These are phyloP conservation scores for Odontothrips loti DNA, from an alignment of 2,888 invertebrate genomes.

Conservation along the genomic window DNA sequence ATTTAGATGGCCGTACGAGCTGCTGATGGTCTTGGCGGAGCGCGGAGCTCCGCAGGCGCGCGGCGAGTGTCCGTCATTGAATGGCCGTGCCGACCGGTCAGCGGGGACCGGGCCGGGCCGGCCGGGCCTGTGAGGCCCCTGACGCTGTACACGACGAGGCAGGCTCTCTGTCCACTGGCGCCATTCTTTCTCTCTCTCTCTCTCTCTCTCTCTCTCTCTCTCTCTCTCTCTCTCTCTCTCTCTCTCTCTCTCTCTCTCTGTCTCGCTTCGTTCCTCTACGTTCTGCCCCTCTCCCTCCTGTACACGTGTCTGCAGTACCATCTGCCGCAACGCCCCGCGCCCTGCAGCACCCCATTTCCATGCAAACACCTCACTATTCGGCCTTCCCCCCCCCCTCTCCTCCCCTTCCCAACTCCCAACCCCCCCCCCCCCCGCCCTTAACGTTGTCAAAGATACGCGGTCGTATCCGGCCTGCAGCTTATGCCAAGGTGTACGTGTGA, in stretches of 20 bases:
- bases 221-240: no score
- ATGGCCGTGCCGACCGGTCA: neutral
- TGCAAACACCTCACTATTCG: neutral
- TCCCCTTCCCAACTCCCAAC: neutral
- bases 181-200: no score
- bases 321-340: neutral
- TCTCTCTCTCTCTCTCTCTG: no score
- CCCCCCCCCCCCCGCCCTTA: neutral
- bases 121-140: no score
- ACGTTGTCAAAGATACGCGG: slow-evolving; percentile 16
- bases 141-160: no score
- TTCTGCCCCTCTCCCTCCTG: neutral
- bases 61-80: no score
- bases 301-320: neutral
- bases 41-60: no score
- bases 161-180: no score
- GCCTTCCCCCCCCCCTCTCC: neutral
- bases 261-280: neutral
- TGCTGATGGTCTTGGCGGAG: no score
- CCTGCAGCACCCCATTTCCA: neutral
- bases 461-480: no score
- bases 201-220: no score
- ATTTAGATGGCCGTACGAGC: neutral
- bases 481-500: no score
- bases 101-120: neutral